A percentile compares a stretch with the other conserved stretches of the same genome.
These are phyloP conservation scores for Pleuronectes platessa DNA, from an alignment of 2,113 vertebrate species.

Conservation along the genomic window DNA sequence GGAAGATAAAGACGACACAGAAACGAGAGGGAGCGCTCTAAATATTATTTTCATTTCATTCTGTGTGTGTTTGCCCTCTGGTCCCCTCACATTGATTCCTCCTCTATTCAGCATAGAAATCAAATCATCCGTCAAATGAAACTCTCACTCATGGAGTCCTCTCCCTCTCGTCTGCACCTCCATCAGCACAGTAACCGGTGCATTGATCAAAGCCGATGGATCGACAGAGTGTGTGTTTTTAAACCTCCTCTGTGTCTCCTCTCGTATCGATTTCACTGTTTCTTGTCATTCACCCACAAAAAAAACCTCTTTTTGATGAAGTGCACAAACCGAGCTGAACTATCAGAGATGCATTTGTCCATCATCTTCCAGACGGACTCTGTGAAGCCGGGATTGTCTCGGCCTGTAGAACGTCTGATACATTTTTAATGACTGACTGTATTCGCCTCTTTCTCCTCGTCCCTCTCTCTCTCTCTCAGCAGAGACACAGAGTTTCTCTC, in stretches of 20 bases:
- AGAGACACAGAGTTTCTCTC: constrained; percentile 8
- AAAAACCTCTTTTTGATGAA: background rate
- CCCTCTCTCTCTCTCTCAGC: background rate
- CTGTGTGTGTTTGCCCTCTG: background rate
- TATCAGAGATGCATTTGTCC: constrained; percentile 39
- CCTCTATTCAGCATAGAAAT: background rate
- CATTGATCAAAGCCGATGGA: constrained; percentile 23
- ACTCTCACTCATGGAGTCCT: constrained; percentile 2
- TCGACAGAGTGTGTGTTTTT: background rate
- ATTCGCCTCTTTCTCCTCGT: constrained; percentile 20
- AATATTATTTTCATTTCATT: constrained; percentile 15
- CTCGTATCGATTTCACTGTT: background rate
- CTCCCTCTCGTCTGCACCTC: background rate
- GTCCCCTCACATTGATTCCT: constrained; percentile 15
- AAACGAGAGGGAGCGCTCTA: background rate
- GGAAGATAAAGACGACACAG: background rate
- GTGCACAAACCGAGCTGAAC: background rate
- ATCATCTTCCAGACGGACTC: constrained; percentile 33
- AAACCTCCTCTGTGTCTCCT: background rate
- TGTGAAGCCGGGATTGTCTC: constrained; percentile 11
- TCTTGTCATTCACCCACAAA: background rate
- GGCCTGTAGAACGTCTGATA: constrained; percentile 40
- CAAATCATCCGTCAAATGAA: constrained; percentile 22
- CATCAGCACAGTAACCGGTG: constrained; percentile 11
- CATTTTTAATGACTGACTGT: constrained; percentile 65